Evolutionary conservation across 2,888 invertebrate genomes (phyloP).

Genomic region (Drosophila leonis): DNA sequence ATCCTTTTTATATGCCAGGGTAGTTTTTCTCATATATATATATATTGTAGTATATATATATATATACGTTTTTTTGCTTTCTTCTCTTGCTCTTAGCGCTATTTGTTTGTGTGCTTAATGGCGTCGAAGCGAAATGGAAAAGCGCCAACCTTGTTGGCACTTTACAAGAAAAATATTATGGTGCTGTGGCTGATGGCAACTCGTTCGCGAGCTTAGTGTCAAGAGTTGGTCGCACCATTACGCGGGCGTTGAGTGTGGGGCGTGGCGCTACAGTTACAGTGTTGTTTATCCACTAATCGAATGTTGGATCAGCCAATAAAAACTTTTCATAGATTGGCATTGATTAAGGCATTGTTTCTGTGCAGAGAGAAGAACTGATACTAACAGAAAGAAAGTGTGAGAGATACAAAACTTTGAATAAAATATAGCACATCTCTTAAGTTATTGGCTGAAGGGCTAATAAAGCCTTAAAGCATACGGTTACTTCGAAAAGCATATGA

Average conservation of each 20-base stretch:
- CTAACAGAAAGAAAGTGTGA: neutral
- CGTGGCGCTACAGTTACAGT: conserved; percentile 7
- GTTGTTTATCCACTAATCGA: conserved; percentile 5
- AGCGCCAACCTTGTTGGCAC: conserved; percentile 64
- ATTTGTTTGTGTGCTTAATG: conserved; percentile 56
- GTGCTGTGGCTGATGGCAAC: conserved; percentile 44
- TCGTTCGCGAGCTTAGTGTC: conserved; percentile 33
- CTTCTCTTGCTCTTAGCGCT: neutral
- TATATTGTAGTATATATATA: neutral
- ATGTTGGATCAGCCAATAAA: conserved; percentile 3
- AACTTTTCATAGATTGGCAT: conserved; percentile 9
- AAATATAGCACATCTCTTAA: neutral
- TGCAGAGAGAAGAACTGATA: neutral
- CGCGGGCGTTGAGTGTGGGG: neutral
- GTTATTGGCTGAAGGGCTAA: neutral
- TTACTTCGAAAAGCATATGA: conserved; percentile 10
- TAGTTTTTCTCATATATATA: conserved; percentile 1
- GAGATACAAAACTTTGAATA: neutral
- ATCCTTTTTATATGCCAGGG: conserved; percentile 40
- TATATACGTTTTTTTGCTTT: neutral
- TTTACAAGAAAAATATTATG: conserved; percentile 62
- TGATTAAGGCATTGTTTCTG: neutral
- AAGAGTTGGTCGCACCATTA: conserved; percentile 21
- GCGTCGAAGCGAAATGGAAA: conserved; percentile 52
- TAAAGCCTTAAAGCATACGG: conserved; percentile 10